Percentiles rank a stretch among this genome's conserved stretches.
Evolutionary conservation across 2,113 vertebrate species (phyloP).

Genomic region (Polypterus bichir): DNA sequence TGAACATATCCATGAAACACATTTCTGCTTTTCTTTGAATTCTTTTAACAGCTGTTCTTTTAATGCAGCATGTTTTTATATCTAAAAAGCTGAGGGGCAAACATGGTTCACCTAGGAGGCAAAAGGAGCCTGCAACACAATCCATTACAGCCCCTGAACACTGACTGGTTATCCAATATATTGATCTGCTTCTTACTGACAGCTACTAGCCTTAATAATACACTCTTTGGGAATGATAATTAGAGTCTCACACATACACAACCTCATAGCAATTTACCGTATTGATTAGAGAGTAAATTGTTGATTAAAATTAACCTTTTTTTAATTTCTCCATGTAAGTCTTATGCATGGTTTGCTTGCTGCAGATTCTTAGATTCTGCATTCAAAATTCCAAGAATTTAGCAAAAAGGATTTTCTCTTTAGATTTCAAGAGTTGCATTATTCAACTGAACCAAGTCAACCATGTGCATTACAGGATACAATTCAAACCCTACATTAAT

Average conservation of each 20-base stretch:
- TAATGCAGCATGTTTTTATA: slow-evolving; percentile 2
- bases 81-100: background rate
- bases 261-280: background rate
- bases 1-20: no score
- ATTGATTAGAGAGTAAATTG: background rate
- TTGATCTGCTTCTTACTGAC: background rate
- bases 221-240: background rate
- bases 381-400: no score
- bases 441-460: no score
- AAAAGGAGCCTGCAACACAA: background rate
- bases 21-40: background rate
- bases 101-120: background rate
- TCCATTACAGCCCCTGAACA: background rate
- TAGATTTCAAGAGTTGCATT: no score
- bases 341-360: no score
- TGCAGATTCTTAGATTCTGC: no score
- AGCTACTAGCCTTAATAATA: background rate
- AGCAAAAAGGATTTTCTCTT: no score
- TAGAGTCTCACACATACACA: background rate
- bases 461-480: no score
- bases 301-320: slow-evolving; percentile 1
- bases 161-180: slow-evolving; percentile 2
- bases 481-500: no score
- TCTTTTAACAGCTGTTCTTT: slow-evolving; percentile 1
- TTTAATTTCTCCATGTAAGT: background rate